A percentile compares a stretch with the other conserved stretches of the same genome.
Conservation (phyloP, 2,797 vertebrate species). For the Tachyglossus aculeatus region DNA sequence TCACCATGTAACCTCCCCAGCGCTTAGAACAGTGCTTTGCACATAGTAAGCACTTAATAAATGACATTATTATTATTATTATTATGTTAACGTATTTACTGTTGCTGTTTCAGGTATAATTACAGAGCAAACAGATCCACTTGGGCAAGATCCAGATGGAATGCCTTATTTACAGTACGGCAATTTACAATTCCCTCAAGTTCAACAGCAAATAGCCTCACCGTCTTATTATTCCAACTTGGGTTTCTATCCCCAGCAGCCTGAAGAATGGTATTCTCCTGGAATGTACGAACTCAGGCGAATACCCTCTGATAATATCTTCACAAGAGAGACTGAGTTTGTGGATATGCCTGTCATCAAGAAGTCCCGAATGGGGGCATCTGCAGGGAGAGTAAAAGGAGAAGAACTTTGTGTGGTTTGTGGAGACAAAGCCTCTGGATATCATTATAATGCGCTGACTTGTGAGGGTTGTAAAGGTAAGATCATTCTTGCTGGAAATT, state of each 20-base stretch:
- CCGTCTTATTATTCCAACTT: conserved; percentile 88
- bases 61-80: neutral
- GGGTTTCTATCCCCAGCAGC: conserved; percentile 87
- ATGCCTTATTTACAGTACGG: conserved; percentile 85
- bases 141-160: conserved; percentile 86
- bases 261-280: conserved; percentile 90
- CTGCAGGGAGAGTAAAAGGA: conserved; percentile 86
- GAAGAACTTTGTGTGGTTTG: conserved; percentile 97
- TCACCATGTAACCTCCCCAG: too few species aligned
- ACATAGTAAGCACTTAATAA: too few species aligned
- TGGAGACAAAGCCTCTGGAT: conserved; percentile 96
- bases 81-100: neutral
- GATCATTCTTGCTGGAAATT: neutral
- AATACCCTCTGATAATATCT: conserved; percentile 82
- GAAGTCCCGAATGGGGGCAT: conserved; percentile 80
- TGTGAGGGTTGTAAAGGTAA: conserved; percentile 99
- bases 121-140: conserved; percentile 85
- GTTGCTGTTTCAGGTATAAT: conserved; percentile 81
- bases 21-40: too few species aligned
- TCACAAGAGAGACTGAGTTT: conserved; percentile 80
- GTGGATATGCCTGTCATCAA: conserved; percentile 81
- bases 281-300: conserved; percentile 89
- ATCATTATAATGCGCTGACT: conserved; percentile 97
- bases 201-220: conserved; percentile 84
- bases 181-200: conserved; percentile 83